These are phyloP conservation scores for Melanostigma gelatinosum DNA, from an alignment of 2,113 vertebrate genomes.

Conservation along the genomic window DNA sequence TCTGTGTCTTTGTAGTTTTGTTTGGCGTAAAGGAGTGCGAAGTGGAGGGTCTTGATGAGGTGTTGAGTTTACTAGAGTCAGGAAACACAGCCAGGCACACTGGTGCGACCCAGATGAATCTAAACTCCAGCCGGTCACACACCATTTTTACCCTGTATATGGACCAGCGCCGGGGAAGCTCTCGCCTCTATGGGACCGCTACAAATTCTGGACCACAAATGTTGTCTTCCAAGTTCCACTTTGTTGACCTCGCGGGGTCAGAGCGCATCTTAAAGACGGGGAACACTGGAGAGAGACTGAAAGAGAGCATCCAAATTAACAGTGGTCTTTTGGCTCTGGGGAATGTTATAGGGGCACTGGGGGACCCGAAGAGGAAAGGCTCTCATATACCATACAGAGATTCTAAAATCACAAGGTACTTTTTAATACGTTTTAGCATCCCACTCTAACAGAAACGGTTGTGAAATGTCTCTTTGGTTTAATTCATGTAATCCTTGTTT, in stretches of 20 bases:
- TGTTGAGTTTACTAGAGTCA: constrained; percentile 94
- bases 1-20: constrained; percentile 84
- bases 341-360: constrained; percentile 95
- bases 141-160: constrained; percentile 93
- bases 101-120: constrained; percentile 93
- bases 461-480: constrained; percentile 4
- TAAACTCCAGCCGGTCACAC: constrained; percentile 94
- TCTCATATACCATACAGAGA: constrained; percentile 96
- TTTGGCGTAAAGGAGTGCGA: constrained; percentile 94
- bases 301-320: constrained; percentile 98
- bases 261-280: constrained; percentile 94
- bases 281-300: constrained; percentile 93
- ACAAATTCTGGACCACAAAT: constrained; percentile 79
- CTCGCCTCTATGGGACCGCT: constrained; percentile 75
- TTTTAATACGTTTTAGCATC: background rate
- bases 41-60: constrained; percentile 96
- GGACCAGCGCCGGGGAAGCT: constrained; percentile 90
- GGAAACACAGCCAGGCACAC: constrained; percentile 96
- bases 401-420: constrained; percentile 97
- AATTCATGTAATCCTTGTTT: constrained; percentile 18
- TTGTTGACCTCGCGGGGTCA: constrained; percentile 95
- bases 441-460: background rate
- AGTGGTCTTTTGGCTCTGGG: constrained; percentile 93
- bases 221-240: constrained; percentile 95
- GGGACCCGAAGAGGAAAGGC: constrained; percentile 91